Evolutionary conservation across 2,888 invertebrate genomes (phyloP), one percentile per base, ranked within the genome.

Genomic region (Ischnus inquisitorius): DNA sequence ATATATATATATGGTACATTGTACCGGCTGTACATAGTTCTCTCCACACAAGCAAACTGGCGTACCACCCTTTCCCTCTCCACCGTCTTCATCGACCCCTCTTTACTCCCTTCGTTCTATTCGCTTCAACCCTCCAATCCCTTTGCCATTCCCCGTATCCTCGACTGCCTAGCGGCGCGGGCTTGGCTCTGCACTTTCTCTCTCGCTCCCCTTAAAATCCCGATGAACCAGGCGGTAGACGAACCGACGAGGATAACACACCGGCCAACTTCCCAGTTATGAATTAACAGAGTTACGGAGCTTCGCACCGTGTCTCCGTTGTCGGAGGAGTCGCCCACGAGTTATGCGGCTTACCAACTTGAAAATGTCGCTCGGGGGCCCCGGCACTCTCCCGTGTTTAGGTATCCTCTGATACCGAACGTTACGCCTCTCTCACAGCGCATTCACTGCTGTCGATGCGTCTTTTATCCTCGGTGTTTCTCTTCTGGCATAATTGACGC

Each of bases 231-330:
- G 80, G 77, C 82, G 76, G 64, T 83, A 84, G 78, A 77, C 71
- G 80, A 79, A 22, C 48, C 62, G 67, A 41, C 34, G 51, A 71
- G 54, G 68, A 54, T 75, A 77, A 75, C 75, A 69, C 60, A 69
- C 67, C 86, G 87, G 87, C 89, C 88, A 93, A 92, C 91, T 93
- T 93, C 89, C 88, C 88, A 91, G 92, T 92, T 93, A 92, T 93
- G 93, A 93, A 93, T 93, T 93, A 93, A 93, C 93, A 90, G 92
- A 92, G 92, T 92, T 93, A 92, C 91, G 89, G 90, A 91, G 91
- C 81, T 80, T 86, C 81, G 79, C 48, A 65, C 57, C 81, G 78
- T 65, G 54, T 57, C 54, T 14, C 25, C 65, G 77, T 22, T 19
- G 25, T 16, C 41, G 14, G 16, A 14, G 65, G 48, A 72, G 39